Percentiles rank a stretch among this genome's conserved stretches.
Evolutionary conservation across 64 coral and sea anemone genomes (phyloP).

Genomic region (Trachythela sp.): DNA sequence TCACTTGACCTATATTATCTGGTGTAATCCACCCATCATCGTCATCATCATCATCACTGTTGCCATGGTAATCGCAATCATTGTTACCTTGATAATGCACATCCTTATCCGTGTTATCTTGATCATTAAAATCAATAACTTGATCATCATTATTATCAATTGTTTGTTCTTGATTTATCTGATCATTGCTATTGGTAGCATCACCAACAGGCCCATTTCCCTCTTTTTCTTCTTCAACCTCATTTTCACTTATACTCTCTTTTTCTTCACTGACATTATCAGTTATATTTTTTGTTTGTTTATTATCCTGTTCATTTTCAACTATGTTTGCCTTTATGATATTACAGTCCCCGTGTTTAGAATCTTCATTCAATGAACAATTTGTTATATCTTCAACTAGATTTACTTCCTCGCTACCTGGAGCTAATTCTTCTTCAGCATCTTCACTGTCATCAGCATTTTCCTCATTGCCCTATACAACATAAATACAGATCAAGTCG

Average conservation of each 20-base stretch:
- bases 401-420: neutral
- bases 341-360: neutral
- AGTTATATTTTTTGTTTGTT: neutral
- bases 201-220: neutral
- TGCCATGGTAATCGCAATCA: constrained; percentile 47
- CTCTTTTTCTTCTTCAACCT: neutral
- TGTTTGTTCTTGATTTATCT: neutral
- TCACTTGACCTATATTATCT: constrained; percentile 67
- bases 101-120: neutral
- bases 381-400: neutral
- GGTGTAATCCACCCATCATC: constrained; percentile 88
- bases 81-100: constrained; percentile 24
- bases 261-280: constrained; percentile 24
- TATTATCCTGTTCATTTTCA: neutral
- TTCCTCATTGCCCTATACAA: neutral
- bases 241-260: neutral
- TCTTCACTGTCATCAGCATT: neutral
- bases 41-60: constrained; percentile 72
- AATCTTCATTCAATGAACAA: neutral
- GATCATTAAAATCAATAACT: neutral
- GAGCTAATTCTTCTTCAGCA: neutral
- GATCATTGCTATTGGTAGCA: neutral
- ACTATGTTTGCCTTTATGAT: neutral
- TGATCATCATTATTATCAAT: constrained; percentile 14
- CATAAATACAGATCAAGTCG: too few species aligned